Conservation (phyloP, 2,113 vertebrate genomes). For the Vanacampus margaritifer region DNA sequence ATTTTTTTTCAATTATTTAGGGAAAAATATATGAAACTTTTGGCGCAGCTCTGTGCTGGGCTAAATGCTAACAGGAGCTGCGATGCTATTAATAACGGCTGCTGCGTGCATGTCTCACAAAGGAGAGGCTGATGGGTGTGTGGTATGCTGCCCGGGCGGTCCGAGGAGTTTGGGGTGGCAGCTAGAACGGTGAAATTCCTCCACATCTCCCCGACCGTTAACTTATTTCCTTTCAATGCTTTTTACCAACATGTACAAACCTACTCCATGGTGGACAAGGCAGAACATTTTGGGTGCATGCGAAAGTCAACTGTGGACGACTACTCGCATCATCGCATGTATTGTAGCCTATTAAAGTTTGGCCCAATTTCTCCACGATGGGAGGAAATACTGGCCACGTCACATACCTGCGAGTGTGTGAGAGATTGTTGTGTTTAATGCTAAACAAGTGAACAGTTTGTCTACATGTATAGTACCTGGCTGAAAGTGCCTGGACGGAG, state of each 20-base stretch:
- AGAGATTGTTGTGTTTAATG: neutral
- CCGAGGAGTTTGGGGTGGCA: conserved; percentile 48
- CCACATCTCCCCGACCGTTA: conserved; percentile 8
- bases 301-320: neutral
- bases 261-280: neutral
- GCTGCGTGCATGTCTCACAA: neutral
- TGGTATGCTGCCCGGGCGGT: conserved; percentile 68
- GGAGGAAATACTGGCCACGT: conserved; percentile 29
- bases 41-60: neutral
- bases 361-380: conserved; percentile 7
- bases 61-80: neutral
- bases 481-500: no score
- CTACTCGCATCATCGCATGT: neutral
- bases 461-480: no score
- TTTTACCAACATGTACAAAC: neutral
- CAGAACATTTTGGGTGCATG: neutral
- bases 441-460: neutral
- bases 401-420: conserved; percentile 23
- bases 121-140: conserved; percentile 42
- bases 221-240: neutral
- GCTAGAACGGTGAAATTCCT: neutral
- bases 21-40: neutral
- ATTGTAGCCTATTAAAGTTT: neutral
- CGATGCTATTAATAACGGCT: neutral
- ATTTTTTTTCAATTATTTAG: neutral